Base-by-base conservation (phyloP, 2,888 invertebrate genomes). In the Coronaproctus castanopsis region DNA sequence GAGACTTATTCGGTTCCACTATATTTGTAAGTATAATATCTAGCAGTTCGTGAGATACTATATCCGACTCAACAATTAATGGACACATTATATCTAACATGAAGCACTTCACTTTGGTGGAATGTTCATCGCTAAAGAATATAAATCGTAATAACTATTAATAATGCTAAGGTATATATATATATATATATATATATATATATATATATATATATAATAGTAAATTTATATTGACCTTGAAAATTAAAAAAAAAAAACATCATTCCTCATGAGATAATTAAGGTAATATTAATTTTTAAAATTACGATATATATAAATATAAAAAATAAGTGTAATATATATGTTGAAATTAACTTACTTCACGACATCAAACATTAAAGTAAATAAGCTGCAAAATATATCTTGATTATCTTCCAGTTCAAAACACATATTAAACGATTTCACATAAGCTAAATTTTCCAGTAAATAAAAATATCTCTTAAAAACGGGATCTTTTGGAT, bases 381-480 rank as follows among this genome's bases (percentile, higher is more conserved):
- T 83, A 75, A 95, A 96, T 1, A 97, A 78, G 18, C 85, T 85
- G 69, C 90, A 89, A 75, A 96, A 95, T 67, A 97, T 92, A 72
- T 93, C 92, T 72, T 95, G 93, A 68, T 90, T 92, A 74, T 96
- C 95, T 71, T 96, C 96, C 61, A 97, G 75, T 72, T 97, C 96
- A 70, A 96, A 91, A 72, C 95, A 96, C 85, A 97, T 96, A 73
- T 96, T 96, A 74, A 97, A 96, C 0, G 93, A 92, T 73, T 97
- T 97, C 49, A 96, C 95, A 72, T 92, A 95, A 0, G 95, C 93
- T 67, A 97, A 76, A 74, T 96, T 97, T 75, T 97, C 96, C 60
- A 97, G 75, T 56, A 97, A 77, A 73, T 97, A 97, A 75, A 96
- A 96, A 74, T 96, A 96, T 65, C 95, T 80, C 72, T 96, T 96